Percentiles rank a stretch among this genome's conserved stretches.
phyloP scores from a whole-genome alignment of 2,113 vertebrate species.

The Sinosuthora webbiana region DNA sequence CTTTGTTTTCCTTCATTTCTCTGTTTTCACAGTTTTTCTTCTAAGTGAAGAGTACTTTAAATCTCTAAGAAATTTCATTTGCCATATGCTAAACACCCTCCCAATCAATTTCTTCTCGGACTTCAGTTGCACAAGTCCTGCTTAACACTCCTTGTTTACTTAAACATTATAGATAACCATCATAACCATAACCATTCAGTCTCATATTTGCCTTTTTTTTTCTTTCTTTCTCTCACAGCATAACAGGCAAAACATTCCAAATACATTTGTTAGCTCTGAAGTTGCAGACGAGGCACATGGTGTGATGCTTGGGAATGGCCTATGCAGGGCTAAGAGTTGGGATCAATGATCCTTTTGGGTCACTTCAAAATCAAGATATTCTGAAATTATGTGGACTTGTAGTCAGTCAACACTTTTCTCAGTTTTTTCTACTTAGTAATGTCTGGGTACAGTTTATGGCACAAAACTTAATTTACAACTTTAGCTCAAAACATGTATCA shows the following conservation, averaged over 20 bases:
- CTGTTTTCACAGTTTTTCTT: background rate
- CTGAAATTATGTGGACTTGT: background rate
- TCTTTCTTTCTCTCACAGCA: background rate
- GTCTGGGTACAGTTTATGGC: background rate
- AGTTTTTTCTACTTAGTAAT: background rate
- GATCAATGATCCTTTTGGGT: background rate
- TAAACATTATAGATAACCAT: background rate
- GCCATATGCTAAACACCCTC: background rate
- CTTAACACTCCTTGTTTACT: background rate
- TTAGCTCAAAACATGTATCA: background rate
- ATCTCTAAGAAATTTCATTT: background rate
- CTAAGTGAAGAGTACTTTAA: background rate
- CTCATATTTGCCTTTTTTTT: background rate
- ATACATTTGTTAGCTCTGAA: background rate
- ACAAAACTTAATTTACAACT: background rate
- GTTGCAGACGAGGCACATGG: background rate
- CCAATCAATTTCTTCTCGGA: background rate
- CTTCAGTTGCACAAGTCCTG: background rate
- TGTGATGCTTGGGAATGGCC: background rate
- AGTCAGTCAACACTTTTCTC: background rate
- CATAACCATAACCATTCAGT: background rate
- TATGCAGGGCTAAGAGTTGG: background rate
- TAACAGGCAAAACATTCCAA: background rate
- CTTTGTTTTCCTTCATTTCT: background rate
- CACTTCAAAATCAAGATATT: background rate